phyloP scores from a whole-genome alignment of 2,113 vertebrate species.

The Suncus etruscus region DNA sequence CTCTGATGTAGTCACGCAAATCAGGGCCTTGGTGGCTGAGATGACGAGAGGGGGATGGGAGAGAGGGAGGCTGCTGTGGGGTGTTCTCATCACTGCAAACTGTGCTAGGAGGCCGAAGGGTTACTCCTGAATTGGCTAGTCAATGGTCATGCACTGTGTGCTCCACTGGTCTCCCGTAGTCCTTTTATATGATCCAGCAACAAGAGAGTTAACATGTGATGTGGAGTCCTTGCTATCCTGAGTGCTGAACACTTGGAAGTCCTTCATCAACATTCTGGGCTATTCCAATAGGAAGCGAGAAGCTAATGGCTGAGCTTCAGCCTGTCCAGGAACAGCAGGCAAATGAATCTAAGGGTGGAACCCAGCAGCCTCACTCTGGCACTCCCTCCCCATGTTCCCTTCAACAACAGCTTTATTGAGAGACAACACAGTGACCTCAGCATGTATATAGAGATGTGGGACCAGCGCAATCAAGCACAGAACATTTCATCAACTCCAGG shows the following conservation, averaged over 20 bases:
- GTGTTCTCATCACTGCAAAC: neutral
- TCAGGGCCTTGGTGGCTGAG: neutral
- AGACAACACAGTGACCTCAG: neutral
- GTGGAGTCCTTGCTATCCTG: neutral
- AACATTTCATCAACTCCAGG: neutral
- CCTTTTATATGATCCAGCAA: neutral
- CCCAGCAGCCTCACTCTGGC: too few species aligned
- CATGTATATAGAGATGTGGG: neutral
- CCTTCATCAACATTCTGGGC: neutral
- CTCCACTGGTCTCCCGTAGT: too few species aligned
- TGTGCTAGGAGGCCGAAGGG: neutral
- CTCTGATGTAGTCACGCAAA: neutral
- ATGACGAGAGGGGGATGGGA: neutral
- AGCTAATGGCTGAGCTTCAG: accelerated
- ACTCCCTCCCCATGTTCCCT: too few species aligned
- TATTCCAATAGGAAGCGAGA: neutral
- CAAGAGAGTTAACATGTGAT: neutral
- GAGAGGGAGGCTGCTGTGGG: too few species aligned
- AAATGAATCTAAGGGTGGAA: too few species aligned
- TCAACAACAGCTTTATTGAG: neutral
- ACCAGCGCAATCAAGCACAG: neutral
- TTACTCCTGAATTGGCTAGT: neutral
- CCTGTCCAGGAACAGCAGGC: neutral
- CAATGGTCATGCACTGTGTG: neutral
- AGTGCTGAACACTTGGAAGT: neutral